Evolutionary conservation across 2,888 invertebrate genomes (phyloP).

Genomic region (Mesorhabditis sp.): DNA sequence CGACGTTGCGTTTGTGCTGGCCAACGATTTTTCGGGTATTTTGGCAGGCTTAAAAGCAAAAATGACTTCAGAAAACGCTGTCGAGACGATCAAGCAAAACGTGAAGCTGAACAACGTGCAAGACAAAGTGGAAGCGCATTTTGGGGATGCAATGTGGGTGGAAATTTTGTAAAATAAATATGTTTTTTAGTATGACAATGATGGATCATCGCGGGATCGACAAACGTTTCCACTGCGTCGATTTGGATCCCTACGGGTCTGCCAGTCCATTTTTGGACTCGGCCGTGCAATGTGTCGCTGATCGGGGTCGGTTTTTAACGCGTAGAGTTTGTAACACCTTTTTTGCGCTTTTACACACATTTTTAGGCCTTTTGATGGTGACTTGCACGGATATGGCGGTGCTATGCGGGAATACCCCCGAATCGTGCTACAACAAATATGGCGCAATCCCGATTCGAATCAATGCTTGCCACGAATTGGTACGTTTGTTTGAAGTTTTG

Average conservation of each 20-base stretch:
- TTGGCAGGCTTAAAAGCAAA: neutral
- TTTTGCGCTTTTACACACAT: neutral
- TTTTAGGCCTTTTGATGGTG: constrained; percentile 80
- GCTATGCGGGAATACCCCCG: constrained; percentile 87
- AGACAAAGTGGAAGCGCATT: constrained; percentile 72
- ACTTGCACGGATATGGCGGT: constrained; percentile 95
- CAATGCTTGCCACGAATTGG: constrained; percentile 91
- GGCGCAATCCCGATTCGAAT: constrained; percentile 81
- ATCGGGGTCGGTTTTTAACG: constrained; percentile 54
- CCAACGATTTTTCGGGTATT: constrained; percentile 69
- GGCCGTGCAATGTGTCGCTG: constrained; percentile 68
- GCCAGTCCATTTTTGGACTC: constrained; percentile 86
- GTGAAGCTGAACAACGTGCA: constrained; percentile 73
- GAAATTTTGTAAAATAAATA: constrained; percentile 12
- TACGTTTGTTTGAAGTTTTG: constrained; percentile 55
- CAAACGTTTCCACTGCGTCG: constrained; percentile 80
- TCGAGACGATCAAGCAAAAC: constrained; percentile 80
- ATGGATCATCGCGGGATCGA: constrained; percentile 70
- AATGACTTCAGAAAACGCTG: constrained; percentile 68
- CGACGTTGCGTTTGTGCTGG: constrained; percentile 41
- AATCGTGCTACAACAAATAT: constrained; percentile 88
- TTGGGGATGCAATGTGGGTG: constrained; percentile 79
- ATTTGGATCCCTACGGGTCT: constrained; percentile 95
- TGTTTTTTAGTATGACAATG: constrained; percentile 74
- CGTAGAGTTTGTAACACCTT: neutral